phyloP scores from a whole-genome alignment of 2,888 invertebrate species.

The Graphium colonna region DNA sequence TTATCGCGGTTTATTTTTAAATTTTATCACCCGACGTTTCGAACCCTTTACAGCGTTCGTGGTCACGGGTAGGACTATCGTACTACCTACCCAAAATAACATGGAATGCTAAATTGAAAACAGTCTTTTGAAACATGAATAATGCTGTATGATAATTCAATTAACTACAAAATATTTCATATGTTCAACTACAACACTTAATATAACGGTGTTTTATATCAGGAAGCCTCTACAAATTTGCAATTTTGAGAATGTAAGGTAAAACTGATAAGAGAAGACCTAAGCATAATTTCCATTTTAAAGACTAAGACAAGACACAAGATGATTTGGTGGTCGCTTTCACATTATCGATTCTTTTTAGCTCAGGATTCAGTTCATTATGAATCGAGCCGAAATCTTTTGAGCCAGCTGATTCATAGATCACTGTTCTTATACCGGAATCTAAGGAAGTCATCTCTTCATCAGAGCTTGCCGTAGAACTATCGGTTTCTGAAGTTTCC shows the following conservation, averaged over 20 bases:
- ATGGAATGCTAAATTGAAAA: background rate
- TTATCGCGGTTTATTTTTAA: no score
- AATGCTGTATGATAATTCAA: no score
- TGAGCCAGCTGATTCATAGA: conserved; percentile 34
- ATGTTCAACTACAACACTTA: background rate
- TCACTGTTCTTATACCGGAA: conserved; percentile 38
- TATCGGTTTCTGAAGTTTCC: conserved; percentile 14
- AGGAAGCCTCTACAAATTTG: background rate
- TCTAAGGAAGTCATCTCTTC: conserved; percentile 31
- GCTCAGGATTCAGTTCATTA: conserved; percentile 12
- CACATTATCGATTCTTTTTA: conserved; percentile 11
- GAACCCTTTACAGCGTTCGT: no score
- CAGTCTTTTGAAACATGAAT: background rate
- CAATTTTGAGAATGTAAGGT: background rate
- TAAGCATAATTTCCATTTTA: background rate
- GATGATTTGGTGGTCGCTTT: conserved; percentile 12
- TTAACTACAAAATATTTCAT: background rate
- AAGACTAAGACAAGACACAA: conserved; percentile 3
- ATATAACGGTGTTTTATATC: background rate
- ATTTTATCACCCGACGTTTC: no score
- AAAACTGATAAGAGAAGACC: no score
- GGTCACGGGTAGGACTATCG: no score
- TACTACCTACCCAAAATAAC: no score
- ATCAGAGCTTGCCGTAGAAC: conserved; percentile 21
- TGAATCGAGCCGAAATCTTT: conserved; percentile 14